Percentiles rank a stretch among this genome's conserved stretches.
Conservation (phyloP, 2,797 vertebrate genomes). For the Erethizon dorsatum region DNA sequence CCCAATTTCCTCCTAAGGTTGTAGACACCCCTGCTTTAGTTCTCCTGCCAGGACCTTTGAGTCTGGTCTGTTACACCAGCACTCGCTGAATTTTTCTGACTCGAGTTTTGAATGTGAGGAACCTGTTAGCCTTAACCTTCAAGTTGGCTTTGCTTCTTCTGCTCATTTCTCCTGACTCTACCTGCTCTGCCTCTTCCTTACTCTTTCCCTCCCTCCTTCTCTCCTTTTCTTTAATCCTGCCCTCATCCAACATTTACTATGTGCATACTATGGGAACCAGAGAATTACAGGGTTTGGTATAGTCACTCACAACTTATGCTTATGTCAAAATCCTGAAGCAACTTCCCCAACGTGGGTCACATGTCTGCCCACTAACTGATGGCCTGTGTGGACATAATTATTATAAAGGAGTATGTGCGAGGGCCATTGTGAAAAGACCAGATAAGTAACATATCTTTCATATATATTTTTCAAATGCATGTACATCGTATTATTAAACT, state of each 20-base stretch:
- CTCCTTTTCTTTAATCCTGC: neutral
- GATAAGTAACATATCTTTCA: conserved; percentile 3
- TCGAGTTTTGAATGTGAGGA: conserved; percentile 9
- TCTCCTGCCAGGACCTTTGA: neutral
- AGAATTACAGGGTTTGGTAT: neutral
- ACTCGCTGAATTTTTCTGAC: neutral
- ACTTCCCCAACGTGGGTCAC: neutral
- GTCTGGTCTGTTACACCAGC: neutral
- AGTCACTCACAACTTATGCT: neutral
- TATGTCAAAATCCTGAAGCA: conserved; percentile 1
- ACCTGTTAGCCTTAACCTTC: conserved; percentile 18
- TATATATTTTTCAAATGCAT: conserved; percentile 36
- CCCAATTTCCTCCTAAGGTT: neutral
- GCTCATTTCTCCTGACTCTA: conserved; percentile 30
- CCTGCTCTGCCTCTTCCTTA: neutral
- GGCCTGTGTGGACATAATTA: neutral
- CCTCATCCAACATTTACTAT: neutral
- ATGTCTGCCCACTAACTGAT: neutral
- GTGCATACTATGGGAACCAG: neutral
- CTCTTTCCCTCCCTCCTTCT: neutral
- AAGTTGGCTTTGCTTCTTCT: conserved; percentile 49
- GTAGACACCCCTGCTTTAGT: neutral
- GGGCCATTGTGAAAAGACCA: neutral
- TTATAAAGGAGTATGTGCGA: neutral
- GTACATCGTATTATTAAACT: conserved; percentile 17